Evolutionary conservation across 2,888 invertebrate genomes (phyloP).

Genomic region (Troilus luridus): DNA sequence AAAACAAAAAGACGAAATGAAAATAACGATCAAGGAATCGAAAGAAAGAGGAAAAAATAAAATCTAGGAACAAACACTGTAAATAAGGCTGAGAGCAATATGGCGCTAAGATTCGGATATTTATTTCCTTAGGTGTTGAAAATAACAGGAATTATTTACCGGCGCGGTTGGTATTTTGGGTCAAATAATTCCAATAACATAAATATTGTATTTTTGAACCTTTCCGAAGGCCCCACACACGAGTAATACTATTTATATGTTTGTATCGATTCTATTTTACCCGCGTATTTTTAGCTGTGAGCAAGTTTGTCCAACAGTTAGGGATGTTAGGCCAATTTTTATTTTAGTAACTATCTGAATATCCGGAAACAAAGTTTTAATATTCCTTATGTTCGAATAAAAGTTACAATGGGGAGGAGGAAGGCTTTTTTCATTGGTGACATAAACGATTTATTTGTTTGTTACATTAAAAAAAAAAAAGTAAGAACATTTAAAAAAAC

Average conservation of each 20-base stretch:
- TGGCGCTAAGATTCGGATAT: not conserved
- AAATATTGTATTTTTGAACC: slow-evolving; percentile 21
- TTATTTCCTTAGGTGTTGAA: slow-evolving; percentile 16
- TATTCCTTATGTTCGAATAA: too few species aligned
- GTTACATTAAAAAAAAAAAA: too few species aligned
- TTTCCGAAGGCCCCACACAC: not conserved
- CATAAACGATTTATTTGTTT: too few species aligned
- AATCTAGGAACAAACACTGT: not conserved
- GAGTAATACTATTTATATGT: not conserved
- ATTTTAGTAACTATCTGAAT: not conserved
- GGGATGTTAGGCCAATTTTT: not conserved
- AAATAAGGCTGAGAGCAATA: not conserved
- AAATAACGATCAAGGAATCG: not conserved
- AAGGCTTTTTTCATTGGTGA: too few species aligned
- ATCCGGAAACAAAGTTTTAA: too few species aligned
- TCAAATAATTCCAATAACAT: not conserved
- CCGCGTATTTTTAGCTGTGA: not conserved
- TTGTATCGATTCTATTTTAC: not conserved
- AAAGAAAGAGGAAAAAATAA: slow-evolving; percentile 11
- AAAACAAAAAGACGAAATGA: not conserved
- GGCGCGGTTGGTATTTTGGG: not conserved
- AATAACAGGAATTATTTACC: slow-evolving; percentile 19
- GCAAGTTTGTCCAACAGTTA: not conserved
- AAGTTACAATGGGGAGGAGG: too few species aligned
- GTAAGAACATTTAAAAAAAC: too few species aligned